These are phyloP conservation scores for Agelastica alni DNA, from an alignment of 2,888 invertebrate species.

Conservation along the genomic window DNA sequence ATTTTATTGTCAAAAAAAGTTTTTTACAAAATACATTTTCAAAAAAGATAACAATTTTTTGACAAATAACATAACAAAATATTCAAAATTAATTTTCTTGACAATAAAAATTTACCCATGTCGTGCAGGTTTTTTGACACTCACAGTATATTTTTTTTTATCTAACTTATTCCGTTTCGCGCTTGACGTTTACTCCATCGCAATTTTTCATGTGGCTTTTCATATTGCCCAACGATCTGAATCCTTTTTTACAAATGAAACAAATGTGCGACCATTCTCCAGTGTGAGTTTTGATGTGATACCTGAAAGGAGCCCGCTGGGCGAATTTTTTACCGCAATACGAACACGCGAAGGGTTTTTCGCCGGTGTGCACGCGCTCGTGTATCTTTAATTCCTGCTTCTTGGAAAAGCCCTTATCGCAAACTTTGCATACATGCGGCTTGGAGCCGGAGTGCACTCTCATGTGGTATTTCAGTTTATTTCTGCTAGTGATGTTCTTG, in stretches of 20 bases:
- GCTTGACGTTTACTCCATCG: conserved; percentile 14
- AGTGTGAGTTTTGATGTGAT: conserved; percentile 40
- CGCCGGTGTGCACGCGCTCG: conserved; percentile 32
- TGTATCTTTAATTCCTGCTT: conserved; percentile 55
- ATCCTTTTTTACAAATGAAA: conserved; percentile 41
- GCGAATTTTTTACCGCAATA: conserved; percentile 44
- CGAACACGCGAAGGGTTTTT: conserved; percentile 49
- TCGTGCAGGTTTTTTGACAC: too few relatives aligned
- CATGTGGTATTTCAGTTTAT: conserved; percentile 42
- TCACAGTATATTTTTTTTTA: too few relatives aligned
- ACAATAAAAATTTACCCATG: too few relatives aligned
- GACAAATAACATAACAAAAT: too few relatives aligned
- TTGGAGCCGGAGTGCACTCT: conserved; percentile 33
- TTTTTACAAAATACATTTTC: too few relatives aligned
- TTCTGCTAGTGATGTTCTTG: conserved; percentile 45
- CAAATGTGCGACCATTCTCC: conserved; percentile 38
- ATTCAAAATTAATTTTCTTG: not conserved
- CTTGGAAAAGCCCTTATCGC: conserved; percentile 46
- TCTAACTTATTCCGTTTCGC: conserved; percentile 1
- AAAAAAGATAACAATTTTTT: too few relatives aligned
- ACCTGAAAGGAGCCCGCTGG: conserved; percentile 41
- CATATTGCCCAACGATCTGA: conserved; percentile 38
- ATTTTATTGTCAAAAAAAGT: too few relatives aligned
- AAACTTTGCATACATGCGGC: conserved; percentile 48
- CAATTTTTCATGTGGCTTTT: conserved; percentile 38